Evolutionary conservation across 2,888 invertebrate genomes (phyloP).

Genomic region (Xanthia togata): DNA sequence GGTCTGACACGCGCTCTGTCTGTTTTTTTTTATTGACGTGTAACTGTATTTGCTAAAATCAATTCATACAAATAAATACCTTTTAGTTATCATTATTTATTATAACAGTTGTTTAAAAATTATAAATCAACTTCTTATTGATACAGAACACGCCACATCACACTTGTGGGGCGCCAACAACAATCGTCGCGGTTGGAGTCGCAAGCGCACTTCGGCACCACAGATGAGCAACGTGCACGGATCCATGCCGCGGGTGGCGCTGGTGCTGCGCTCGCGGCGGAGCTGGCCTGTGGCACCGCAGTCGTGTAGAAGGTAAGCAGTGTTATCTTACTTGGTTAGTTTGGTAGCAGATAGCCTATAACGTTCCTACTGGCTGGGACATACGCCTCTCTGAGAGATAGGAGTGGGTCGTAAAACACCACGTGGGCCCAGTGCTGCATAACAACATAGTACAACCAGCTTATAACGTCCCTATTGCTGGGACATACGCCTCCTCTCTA

Average conservation of each 20-base stretch:
- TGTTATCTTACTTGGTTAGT: neutral
- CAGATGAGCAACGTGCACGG: constrained; percentile 91
- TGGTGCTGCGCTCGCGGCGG: constrained; percentile 92
- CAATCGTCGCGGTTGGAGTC: constrained; percentile 88
- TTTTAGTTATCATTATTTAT: too few species aligned
- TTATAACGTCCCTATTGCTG: too few species aligned
- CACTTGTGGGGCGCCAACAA: constrained; percentile 92
- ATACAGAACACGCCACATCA: constrained; percentile 83
- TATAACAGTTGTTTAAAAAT: constrained; percentile 1
- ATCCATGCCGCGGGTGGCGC: constrained; percentile 89
- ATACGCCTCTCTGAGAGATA: neutral
- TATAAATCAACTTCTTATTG: constrained; percentile 24
- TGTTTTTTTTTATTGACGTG: too few species aligned
- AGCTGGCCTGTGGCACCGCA: constrained; percentile 95
- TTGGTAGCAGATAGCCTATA: neutral
- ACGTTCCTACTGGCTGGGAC: too few species aligned
- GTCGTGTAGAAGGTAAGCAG: constrained; percentile 91
- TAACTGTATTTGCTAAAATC: neutral
- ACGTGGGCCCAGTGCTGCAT: too few species aligned
- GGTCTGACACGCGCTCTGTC: too few species aligned
- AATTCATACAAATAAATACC: neutral
- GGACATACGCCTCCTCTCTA: too few species aligned
- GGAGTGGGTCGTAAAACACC: too few species aligned
- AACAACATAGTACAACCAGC: too few species aligned
- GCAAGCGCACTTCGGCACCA: constrained; percentile 93